These are phyloP conservation scores for Acromyrmex charruanus DNA, from an alignment of 1,140 invertebrate species.

Conservation along the genomic window DNA sequence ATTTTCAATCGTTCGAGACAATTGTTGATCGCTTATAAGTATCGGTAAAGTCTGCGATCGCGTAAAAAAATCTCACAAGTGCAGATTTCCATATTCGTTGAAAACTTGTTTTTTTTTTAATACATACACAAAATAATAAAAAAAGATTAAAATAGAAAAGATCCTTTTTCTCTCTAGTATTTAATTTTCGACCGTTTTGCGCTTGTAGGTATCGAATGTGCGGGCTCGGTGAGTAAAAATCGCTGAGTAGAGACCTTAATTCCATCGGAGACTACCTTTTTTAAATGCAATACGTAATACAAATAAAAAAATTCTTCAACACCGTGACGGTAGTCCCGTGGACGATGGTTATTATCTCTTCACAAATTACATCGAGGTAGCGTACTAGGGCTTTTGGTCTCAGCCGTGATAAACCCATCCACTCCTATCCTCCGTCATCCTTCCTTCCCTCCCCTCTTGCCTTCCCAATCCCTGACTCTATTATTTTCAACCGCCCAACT, in stretches of 20 bases:
- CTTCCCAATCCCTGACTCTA: not conserved
- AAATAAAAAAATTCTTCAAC: constrained; percentile 61
- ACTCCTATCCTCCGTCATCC: constrained; percentile 52
- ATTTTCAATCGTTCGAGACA: not conserved
- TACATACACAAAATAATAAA: constrained; percentile 4
- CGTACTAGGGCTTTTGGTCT: constrained; percentile 59
- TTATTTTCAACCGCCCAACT: constrained; percentile 70
- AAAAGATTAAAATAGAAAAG: not conserved
- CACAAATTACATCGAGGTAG: constrained; percentile 72
- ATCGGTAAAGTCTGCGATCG: not conserved
- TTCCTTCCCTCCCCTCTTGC: not conserved
- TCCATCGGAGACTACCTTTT: constrained; percentile 67
- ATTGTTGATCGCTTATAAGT: not conserved
- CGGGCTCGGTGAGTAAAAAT: constrained; percentile 10
- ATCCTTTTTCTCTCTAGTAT: not conserved
- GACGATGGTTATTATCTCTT: constrained; percentile 74
- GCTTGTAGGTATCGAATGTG: not conserved
- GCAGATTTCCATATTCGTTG: constrained; percentile 2
- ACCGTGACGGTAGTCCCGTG: constrained; percentile 37
- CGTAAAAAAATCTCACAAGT: not conserved
- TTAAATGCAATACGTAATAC: constrained; percentile 74
- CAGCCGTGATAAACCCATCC: constrained; percentile 70
- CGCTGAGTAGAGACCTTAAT: constrained; percentile 40
- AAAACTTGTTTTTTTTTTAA: constrained; percentile 66
- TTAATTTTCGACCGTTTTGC: constrained; percentile 24